Conservation (phyloP, 2,888 invertebrate genomes). For the Drosophila incognita region DNA sequence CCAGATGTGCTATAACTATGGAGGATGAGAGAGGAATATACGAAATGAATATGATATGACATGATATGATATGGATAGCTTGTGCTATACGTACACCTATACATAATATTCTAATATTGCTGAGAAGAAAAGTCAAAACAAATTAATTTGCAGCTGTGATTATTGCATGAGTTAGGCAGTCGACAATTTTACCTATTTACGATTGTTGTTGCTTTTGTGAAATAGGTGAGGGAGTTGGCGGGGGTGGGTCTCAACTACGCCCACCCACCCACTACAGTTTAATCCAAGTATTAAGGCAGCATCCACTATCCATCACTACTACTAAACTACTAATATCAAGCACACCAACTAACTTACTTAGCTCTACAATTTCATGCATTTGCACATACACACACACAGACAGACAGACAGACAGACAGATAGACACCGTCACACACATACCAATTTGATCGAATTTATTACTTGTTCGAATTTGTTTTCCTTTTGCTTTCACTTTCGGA, state of each 20-base stretch:
- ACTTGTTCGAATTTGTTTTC: constrained; percentile 50
- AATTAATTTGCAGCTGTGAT: constrained; percentile 67
- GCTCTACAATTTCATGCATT: constrained; percentile 32
- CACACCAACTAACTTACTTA: constrained; percentile 30
- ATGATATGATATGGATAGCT: constrained; percentile 26
- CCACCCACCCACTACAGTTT: constrained; percentile 5
- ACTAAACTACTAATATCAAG: constrained; percentile 38
- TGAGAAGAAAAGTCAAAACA: constrained; percentile 59
- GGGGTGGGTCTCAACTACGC: background rate
- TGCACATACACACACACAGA: constrained; percentile 3
- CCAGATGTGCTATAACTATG: constrained; percentile 24
- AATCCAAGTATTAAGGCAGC: constrained; percentile 40
- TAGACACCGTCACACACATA: background rate
- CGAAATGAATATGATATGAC: constrained; percentile 14
- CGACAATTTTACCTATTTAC: constrained; percentile 42
- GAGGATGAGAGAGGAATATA: constrained; percentile 21
- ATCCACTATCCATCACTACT: constrained; percentile 19
- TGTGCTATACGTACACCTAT: constrained; percentile 18
- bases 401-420: background rate
- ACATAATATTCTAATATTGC: constrained; percentile 30
- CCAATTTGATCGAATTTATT: constrained; percentile 61
- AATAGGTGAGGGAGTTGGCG: background rate
- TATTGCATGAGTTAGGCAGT: constrained; percentile 54
- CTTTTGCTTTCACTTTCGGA: constrained; percentile 23
- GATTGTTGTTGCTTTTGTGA: constrained; percentile 36